A percentile compares a stretch with the other conserved stretches of the same genome.
phyloP scores from a whole-genome alignment of 2,888 invertebrate genomes.

The Drosophila dives region DNA sequence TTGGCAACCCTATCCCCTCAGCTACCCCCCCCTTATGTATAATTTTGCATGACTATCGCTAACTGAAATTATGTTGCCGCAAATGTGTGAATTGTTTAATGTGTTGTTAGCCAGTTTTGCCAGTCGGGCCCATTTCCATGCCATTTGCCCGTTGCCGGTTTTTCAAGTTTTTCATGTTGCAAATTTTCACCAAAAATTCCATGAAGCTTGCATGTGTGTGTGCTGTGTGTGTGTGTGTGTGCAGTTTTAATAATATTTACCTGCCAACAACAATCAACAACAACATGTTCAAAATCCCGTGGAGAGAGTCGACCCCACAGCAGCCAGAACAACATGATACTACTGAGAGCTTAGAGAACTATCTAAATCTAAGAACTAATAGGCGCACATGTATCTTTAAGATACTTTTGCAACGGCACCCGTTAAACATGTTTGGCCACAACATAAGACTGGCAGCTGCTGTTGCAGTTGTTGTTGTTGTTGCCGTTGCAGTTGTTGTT shows the following conservation, averaged over 20 bases:
- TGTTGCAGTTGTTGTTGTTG: constrained; percentile 26
- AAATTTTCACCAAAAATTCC: constrained; percentile 72
- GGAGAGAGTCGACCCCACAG: constrained; percentile 27
- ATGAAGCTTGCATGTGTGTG: constrained; percentile 42
- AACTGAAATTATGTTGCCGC: constrained; percentile 71
- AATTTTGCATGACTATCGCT: constrained; percentile 31
- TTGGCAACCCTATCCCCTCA: constrained; percentile 2
- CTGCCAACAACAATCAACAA: constrained; percentile 36
- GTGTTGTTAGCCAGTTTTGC: constrained; percentile 68
- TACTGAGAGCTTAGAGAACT: constrained; percentile 4
- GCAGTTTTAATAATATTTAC: constrained; percentile 66
- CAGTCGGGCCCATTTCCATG: constrained; percentile 47
- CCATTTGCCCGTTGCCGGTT: constrained; percentile 61
- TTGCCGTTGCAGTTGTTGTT: constrained; percentile 26
- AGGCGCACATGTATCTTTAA: constrained; percentile 42
- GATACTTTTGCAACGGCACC: constrained; percentile 26
- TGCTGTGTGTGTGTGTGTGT: constrained; percentile 19
- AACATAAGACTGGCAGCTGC: constrained; percentile 70
- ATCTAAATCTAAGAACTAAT: constrained; percentile 40
- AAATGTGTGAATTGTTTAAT: constrained; percentile 78
- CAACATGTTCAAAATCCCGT: constrained; percentile 28
- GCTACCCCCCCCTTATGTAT: not conserved
- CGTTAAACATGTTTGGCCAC: constrained; percentile 68
- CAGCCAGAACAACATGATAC: constrained; percentile 7
- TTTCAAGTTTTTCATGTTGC: constrained; percentile 77